Evolutionary conservation across 2,113 vertebrate genomes (phyloP).

Genomic region (Sebastes schlegelii): DNA sequence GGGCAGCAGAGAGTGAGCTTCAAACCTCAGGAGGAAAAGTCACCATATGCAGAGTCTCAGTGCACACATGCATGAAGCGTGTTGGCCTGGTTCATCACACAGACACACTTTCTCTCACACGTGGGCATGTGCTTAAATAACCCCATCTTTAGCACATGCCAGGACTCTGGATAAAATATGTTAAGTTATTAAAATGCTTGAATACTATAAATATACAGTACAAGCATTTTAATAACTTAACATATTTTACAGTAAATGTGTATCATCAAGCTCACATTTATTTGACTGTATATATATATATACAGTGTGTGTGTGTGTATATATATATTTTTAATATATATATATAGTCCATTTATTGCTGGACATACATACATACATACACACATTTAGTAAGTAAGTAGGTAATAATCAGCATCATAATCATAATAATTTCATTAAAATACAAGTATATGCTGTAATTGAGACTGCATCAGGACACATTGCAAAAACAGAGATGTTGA

Average conservation of each 20-base stretch:
- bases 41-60: conserved; percentile 50
- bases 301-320: not conserved
- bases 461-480: not conserved
- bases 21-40: conserved; percentile 26
- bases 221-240: no score
- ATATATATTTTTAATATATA: not conserved
- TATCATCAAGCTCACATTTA: no score
- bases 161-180: not conserved
- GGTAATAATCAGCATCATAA: no score
- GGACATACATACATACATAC: not conserved
- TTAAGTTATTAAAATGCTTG: no score
- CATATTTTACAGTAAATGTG: no score
- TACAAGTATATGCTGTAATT: not conserved
- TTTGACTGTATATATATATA: no score
- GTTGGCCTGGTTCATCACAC: conserved; percentile 36
- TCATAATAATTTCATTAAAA: no score
- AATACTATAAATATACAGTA: no score
- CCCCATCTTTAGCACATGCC: not conserved
- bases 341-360: not conserved
- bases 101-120: conserved; percentile 41
- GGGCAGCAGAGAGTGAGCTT: conserved; percentile 72
- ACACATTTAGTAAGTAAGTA: not conserved
- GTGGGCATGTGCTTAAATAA: conserved; percentile 38
- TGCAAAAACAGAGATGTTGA: not conserved
- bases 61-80: conserved; percentile 71